phyloP scores from a whole-genome alignment of 2,888 invertebrate species.

The Acrobasis consociella region DNA sequence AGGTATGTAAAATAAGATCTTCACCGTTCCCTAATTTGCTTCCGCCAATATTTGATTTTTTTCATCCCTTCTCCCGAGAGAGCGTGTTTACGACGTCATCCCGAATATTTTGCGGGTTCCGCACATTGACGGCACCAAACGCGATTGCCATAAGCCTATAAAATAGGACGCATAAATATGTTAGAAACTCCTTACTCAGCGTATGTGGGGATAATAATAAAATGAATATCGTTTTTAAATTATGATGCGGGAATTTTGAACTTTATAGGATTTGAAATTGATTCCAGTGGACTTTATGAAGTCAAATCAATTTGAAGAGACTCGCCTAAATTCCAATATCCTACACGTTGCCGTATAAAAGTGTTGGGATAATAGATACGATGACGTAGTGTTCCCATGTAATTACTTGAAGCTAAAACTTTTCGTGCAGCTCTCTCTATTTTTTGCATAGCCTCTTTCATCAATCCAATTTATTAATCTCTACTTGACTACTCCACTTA shows the following conservation, averaged over 20 bases:
- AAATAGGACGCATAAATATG: constrained; percentile 21
- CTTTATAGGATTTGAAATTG: background rate
- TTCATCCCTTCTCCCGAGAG: constrained; percentile 3
- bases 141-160: constrained; percentile 20
- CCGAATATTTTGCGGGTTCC: constrained; percentile 21
- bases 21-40: constrained; percentile 16
- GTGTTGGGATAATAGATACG: too few relatives aligned
- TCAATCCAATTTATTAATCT: too few relatives aligned
- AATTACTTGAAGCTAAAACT: too few relatives aligned
- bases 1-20: constrained; percentile 12
- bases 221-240: constrained; percentile 14
- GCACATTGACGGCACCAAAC: constrained; percentile 14
- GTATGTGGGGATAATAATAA: constrained; percentile 17
- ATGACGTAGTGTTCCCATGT: too few relatives aligned
- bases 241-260: background rate
- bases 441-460: too few relatives aligned
- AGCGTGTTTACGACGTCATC: constrained; percentile 21
- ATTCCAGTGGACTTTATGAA: background rate
- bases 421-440: too few relatives aligned
- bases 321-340: too few relatives aligned
- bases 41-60: constrained; percentile 21
- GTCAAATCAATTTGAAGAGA: background rate
- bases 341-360: too few relatives aligned
- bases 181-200: constrained; percentile 17
- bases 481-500: too few relatives aligned